A percentile compares a stretch with the other conserved stretches of the same genome.
Evolutionary conservation across 2,113 vertebrate species (phyloP).

Genomic region (Chaenogobius annularis): DNA sequence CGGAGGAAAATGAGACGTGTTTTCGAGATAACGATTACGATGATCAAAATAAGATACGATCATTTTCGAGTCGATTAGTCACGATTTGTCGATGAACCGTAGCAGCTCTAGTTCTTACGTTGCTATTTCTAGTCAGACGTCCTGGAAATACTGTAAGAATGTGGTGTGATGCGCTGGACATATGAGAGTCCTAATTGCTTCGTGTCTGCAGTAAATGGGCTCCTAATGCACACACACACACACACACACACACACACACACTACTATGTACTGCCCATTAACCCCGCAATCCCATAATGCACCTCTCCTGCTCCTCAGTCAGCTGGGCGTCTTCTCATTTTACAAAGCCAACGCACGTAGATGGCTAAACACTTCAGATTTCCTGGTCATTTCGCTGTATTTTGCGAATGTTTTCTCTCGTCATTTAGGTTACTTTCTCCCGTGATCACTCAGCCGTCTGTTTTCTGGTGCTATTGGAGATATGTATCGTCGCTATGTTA

Average conservation of each 20-base stretch:
- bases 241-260: not conserved
- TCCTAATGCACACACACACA: conserved; percentile 43
- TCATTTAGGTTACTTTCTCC: not conserved
- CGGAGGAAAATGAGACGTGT: too few relatives aligned
- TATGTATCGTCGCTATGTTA: conserved; percentile 44
- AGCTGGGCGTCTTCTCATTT: conserved; percentile 44
- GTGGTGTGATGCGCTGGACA: not conserved
- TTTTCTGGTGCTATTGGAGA: conserved; percentile 1
- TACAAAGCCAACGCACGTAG: not conserved
- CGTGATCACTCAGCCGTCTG: not conserved
- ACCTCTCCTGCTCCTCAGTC: conserved; percentile 28
- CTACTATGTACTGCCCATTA: not conserved
- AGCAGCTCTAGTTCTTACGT: not conserved
- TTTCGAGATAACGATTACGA: too few relatives aligned
- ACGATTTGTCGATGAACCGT: too few relatives aligned
- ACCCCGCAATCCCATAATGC: conserved; percentile 58
- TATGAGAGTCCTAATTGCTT: conserved; percentile 28
- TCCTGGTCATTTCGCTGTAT: not conserved
- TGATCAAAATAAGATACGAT: too few relatives aligned
- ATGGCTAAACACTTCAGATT: not conserved
- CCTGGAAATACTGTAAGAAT: not conserved
- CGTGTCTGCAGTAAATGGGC: conserved; percentile 41
- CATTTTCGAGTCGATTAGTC: too few relatives aligned
- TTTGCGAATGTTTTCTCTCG: not conserved
- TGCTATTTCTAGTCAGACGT: not conserved